Conservation (phyloP, 1,140 invertebrate species). For the Andrena cerasifolii region DNA sequence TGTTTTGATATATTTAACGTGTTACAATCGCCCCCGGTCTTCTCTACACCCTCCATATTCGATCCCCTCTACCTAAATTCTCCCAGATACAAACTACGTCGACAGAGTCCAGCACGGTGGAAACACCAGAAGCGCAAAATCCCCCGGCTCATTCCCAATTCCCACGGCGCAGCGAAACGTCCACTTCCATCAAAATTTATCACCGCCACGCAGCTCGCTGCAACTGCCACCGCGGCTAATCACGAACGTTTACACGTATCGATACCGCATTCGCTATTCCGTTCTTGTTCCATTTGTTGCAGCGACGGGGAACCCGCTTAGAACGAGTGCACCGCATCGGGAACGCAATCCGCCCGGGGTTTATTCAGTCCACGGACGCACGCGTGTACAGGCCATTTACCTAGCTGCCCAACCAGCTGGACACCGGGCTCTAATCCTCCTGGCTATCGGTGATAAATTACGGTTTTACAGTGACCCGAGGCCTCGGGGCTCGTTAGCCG, state of each 20-base stretch:
- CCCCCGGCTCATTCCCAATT: conserved; percentile 3
- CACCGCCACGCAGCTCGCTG: neutral
- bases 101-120: no score
- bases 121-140: neutral
- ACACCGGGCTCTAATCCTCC: conserved; percentile 43
- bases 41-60: no score
- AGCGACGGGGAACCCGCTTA: neutral
- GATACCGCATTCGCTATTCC: conserved; percentile 25
- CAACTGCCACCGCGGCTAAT: conserved; percentile 9
- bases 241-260: conserved; percentile 31
- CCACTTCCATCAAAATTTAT: conserved; percentile 30
- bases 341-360: neutral
- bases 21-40: no score
- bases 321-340: neutral
- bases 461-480: conserved; percentile 19
- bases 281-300: conserved; percentile 17
- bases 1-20: no score
- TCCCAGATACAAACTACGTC: no score
- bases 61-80: no score
- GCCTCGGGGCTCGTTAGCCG: conserved; percentile 50
- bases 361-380: conserved; percentile 20
- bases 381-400: conserved; percentile 22
- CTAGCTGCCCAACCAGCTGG: conserved; percentile 24
- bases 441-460: conserved; percentile 54
- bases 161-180: neutral